These are phyloP conservation scores for Falcunculus frontatus DNA, from an alignment of 2,113 vertebrate species.

Conservation along the genomic window DNA sequence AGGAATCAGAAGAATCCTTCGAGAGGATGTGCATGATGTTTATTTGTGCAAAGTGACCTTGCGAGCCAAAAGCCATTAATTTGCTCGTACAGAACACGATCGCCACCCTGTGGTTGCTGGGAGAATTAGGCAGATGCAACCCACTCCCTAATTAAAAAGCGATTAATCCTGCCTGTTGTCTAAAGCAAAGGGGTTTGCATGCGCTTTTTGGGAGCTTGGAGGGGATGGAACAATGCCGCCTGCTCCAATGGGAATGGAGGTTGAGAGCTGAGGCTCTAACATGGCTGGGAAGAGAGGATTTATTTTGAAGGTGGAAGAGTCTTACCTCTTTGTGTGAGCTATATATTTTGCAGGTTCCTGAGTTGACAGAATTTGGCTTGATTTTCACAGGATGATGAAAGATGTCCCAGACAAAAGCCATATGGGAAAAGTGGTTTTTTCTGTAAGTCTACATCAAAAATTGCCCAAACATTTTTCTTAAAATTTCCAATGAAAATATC, in stretches of 20 bases:
- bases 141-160: constrained; percentile 57
- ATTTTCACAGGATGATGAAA: background rate
- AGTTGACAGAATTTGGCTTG: background rate
- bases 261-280: background rate
- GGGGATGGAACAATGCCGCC: background rate
- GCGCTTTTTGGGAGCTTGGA: background rate
- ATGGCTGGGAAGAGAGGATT: background rate
- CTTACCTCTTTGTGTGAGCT: background rate
- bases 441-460: background rate
- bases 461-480: background rate
- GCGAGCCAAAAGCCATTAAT: constrained; percentile 64
- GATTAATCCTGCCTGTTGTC: constrained; percentile 27
- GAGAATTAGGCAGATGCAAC: constrained; percentile 48
- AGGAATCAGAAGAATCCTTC: constrained; percentile 39
- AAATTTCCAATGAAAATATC: background rate
- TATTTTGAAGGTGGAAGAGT: background rate
- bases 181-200: background rate
- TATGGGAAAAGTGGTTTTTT: background rate
- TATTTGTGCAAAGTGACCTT: constrained; percentile 73
- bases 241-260: background rate
- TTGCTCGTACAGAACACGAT: constrained; percentile 61
- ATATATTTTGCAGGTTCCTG: background rate
- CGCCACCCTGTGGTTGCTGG: constrained; percentile 75
- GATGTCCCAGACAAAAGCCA: background rate
- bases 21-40: constrained; percentile 47